Evolutionary conservation across 2,797 vertebrate genomes (phyloP).

Genomic region (Semotilus atromaculatus): DNA sequence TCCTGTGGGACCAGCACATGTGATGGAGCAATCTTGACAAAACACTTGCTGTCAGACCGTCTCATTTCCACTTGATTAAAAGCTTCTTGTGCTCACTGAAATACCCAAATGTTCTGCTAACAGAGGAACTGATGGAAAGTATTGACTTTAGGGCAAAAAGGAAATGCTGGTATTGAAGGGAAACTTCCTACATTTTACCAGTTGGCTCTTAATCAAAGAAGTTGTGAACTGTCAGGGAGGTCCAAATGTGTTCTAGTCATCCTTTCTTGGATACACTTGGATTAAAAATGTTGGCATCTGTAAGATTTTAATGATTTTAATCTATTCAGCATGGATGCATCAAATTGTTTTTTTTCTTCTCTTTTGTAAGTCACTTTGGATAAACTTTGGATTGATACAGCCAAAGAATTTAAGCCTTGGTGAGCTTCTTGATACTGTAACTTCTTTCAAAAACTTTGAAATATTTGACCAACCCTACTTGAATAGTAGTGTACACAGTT

Average conservation of each 20-base stretch:
- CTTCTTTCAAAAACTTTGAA: not conserved
- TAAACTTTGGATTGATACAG: not conserved
- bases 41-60: not conserved
- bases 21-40: slow-evolving; percentile 7
- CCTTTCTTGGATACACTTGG: not conserved
- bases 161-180: slow-evolving; percentile 26
- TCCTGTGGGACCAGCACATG: slow-evolving; percentile 44
- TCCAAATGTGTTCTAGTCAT: not conserved
- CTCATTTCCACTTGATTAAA: slow-evolving; percentile 33
- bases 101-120: not conserved
- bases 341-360: not conserved
- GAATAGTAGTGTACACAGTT: not conserved
- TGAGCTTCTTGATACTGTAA: not conserved
- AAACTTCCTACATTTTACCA: slow-evolving; percentile 17
- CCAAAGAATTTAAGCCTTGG: not conserved
- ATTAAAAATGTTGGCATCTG: not conserved
- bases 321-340: not conserved
- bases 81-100: slow-evolving; percentile 10
- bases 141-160: slow-evolving; percentile 4
- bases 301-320: not conserved
- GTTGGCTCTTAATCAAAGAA: slow-evolving; percentile 17
- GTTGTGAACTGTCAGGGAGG: slow-evolving; percentile 8
- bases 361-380: not conserved
- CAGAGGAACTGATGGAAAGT: not conserved
- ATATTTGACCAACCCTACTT: too few species aligned